These are phyloP conservation scores for Oligia strigilis DNA, from an alignment of 2,888 invertebrate species.

Conservation along the genomic window DNA sequence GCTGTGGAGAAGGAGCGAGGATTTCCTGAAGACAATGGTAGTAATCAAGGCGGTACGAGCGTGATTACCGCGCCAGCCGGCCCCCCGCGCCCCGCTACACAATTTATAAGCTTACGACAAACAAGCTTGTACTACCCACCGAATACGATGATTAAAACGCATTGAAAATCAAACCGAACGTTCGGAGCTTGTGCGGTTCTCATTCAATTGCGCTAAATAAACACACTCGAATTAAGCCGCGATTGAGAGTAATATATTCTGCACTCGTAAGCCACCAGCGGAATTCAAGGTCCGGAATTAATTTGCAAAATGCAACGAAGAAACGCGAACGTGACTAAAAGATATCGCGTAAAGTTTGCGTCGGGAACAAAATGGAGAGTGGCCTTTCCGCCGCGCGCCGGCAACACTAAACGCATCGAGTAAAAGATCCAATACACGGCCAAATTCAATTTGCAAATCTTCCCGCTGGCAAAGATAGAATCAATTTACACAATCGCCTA, in stretches of 20 bases:
- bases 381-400: slow-evolving; percentile 45
- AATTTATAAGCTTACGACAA: slow-evolving; percentile 80
- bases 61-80: slow-evolving; percentile 73
- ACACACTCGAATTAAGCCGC: slow-evolving; percentile 58
- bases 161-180: slow-evolving; percentile 58
- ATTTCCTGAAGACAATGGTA: slow-evolving; percentile 83
- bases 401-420: slow-evolving; percentile 63
- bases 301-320: slow-evolving; percentile 69
- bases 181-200: slow-evolving; percentile 41
- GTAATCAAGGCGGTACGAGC: slow-evolving; percentile 81
- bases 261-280: slow-evolving; percentile 44
- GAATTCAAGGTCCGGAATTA: slow-evolving; percentile 66
- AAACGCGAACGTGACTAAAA: slow-evolving; percentile 63
- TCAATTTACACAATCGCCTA: slow-evolving; percentile 81
- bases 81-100: slow-evolving; percentile 66
- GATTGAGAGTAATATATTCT: slow-evolving; percentile 61
- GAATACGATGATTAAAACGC: slow-evolving; percentile 60
- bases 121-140: slow-evolving; percentile 68
- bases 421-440: slow-evolving; percentile 71
- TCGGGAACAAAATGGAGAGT: slow-evolving; percentile 60
- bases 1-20: slow-evolving; percentile 78
- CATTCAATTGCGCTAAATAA: slow-evolving; percentile 61
- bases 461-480: slow-evolving; percentile 77
- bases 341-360: slow-evolving; percentile 51
- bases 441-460: slow-evolving; percentile 81